Percentiles rank a stretch among this genome's conserved stretches.
These are phyloP conservation scores for Parazoanthus atlanticus DNA, from an alignment of 92 coral and sea anemone genomes.

Conservation along the genomic window DNA sequence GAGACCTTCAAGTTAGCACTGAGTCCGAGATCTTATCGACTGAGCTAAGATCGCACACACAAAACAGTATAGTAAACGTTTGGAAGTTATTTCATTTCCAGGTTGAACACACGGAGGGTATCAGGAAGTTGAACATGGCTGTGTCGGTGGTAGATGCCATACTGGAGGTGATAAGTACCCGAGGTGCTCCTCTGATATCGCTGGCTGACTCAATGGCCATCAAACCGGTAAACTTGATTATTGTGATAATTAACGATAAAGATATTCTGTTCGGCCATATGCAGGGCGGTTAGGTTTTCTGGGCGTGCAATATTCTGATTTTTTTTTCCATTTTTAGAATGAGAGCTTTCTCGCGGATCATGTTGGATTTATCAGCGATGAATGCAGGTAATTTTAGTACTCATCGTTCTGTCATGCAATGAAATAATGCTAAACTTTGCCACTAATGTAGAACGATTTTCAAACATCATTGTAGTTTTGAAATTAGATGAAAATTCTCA, in stretches of 20 bases:
- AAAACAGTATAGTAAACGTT: not conserved
- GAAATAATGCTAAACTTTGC: too few relatives aligned
- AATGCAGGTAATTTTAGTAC: conserved; percentile 73
- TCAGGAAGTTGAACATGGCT: conserved; percentile 77
- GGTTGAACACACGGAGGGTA: conserved; percentile 94
- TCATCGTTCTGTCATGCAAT: not conserved
- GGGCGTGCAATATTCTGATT: not conserved
- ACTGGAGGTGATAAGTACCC: conserved; percentile 77
- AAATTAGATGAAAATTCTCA: too few relatives aligned
- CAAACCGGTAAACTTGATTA: conserved; percentile 66
- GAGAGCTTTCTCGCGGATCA: conserved; percentile 92
- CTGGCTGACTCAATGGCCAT: conserved; percentile 88
- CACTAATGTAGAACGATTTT: too few relatives aligned
- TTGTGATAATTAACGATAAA: not conserved
- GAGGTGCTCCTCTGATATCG: conserved; percentile 84
- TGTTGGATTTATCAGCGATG: conserved; percentile 84
- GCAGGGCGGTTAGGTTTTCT: too few relatives aligned
- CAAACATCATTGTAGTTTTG: too few relatives aligned
- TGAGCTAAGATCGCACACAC: not conserved
- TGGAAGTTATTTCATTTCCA: conserved; percentile 15
- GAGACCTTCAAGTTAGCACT: not conserved
- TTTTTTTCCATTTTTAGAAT: conserved; percentile 60
- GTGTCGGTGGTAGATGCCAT: conserved; percentile 88
- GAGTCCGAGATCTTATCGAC: too few relatives aligned
- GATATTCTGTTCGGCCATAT: not conserved